phyloP scores from a whole-genome alignment of 2,888 invertebrate species.

The Folsomia candida region DNA sequence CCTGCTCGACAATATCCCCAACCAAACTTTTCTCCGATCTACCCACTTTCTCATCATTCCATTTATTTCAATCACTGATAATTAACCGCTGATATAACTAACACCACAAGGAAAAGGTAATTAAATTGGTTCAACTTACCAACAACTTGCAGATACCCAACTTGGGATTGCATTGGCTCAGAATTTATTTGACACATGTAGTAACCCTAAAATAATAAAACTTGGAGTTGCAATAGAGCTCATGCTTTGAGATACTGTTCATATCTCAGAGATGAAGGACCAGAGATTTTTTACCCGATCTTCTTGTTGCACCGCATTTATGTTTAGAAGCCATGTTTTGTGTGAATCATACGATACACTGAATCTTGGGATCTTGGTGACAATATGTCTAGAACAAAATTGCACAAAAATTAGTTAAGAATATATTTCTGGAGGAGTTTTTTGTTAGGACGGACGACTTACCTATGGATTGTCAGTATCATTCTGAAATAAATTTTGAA shows the following conservation, averaged over 20 bases:
- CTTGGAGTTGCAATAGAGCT: neutral
- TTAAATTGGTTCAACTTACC: conserved; percentile 60
- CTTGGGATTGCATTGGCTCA: conserved; percentile 92
- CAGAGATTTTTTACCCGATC: conserved; percentile 70
- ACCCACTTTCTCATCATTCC: too few species aligned
- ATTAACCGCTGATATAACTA: too few species aligned
- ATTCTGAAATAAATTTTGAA: conserved; percentile 56
- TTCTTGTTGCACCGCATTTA: conserved; percentile 85
- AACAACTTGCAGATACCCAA: conserved; percentile 87
- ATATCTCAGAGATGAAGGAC: too few species aligned
- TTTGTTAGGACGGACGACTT: too few species aligned
- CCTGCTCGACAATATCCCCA: too few species aligned
- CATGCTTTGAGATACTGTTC: too few species aligned
- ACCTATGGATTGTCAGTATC: conserved; percentile 81
- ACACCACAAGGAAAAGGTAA: neutral
- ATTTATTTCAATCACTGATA: too few species aligned
- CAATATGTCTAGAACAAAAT: conserved; percentile 65
- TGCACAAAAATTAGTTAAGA: too few species aligned
- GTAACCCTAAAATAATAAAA: conserved; percentile 47
- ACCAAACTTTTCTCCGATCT: too few species aligned
- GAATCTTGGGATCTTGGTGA: conserved; percentile 84
- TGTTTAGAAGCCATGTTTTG: conserved; percentile 86
- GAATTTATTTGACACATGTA: conserved; percentile 90
- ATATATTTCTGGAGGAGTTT: too few species aligned
- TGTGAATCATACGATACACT: conserved; percentile 88